These are phyloP conservation scores for Xyrichtys novacula DNA, from an alignment of 2,797 vertebrate genomes.

Conservation along the genomic window DNA sequence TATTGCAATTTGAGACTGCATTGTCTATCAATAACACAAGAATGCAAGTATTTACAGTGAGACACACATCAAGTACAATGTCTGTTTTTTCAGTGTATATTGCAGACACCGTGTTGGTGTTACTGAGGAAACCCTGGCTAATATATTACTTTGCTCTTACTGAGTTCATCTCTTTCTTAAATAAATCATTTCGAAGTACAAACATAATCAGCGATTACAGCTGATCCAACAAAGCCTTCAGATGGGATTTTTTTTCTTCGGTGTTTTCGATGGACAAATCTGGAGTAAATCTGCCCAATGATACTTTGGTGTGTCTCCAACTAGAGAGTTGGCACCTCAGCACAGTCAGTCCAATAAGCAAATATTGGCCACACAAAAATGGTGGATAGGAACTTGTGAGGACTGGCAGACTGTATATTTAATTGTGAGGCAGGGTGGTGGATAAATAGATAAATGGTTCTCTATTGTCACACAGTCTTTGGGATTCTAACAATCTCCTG, in stretches of 20 bases:
- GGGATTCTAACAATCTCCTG: constrained; percentile 31
- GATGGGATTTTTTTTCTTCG: constrained; percentile 45
- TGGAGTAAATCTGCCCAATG: constrained; percentile 51
- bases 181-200: constrained; percentile 42
- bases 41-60: background rate
- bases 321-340: constrained; percentile 42
- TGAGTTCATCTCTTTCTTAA: constrained; percentile 29
- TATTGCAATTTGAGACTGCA: background rate
- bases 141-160: constrained; percentile 12
- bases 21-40: constrained; percentile 1
- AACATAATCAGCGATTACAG: constrained; percentile 53
- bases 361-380: constrained; percentile 52
- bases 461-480: constrained; percentile 52
- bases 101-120: constrained; percentile 2
- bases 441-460: constrained; percentile 53
- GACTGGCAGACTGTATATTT: constrained; percentile 49
- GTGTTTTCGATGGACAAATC: constrained; percentile 50
- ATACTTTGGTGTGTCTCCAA: constrained; percentile 60
- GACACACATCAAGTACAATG: background rate
- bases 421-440: constrained; percentile 38
- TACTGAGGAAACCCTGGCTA: constrained; percentile 30
- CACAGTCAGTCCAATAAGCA: constrained; percentile 46
- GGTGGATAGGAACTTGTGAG: constrained; percentile 43
- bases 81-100: constrained; percentile 5
- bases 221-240: constrained; percentile 59